phyloP scores from a whole-genome alignment of 1,140 invertebrate genomes.

The Ips typographus region DNA sequence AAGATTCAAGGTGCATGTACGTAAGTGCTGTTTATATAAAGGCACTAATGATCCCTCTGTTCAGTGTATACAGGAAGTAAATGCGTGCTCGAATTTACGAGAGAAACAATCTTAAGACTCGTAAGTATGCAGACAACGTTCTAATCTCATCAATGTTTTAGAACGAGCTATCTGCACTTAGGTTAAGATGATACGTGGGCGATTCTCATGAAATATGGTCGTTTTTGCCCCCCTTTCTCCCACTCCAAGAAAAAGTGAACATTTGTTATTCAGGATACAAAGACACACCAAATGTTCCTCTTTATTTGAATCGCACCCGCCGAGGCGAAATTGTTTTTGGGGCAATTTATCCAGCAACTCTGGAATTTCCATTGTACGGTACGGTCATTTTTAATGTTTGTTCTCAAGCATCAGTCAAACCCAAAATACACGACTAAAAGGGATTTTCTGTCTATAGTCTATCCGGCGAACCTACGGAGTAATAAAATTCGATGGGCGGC shows the following conservation, averaged over 20 bases:
- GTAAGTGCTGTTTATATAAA: too few relatives aligned
- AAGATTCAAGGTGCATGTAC: too few relatives aligned
- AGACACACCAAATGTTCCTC: background rate
- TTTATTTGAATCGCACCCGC: background rate
- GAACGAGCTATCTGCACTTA: conserved; percentile 23
- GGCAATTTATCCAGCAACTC: background rate
- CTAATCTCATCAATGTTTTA: conserved; percentile 29
- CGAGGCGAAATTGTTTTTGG: background rate
- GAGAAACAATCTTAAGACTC: conserved; percentile 10
- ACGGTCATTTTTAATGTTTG: background rate
- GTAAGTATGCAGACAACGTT: conserved; percentile 26
- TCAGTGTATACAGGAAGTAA: background rate
- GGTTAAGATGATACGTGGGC: conserved; percentile 14
- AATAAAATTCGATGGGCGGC: too few relatives aligned
- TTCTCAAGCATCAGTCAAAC: background rate
- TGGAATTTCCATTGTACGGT: background rate
- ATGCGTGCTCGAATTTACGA: conserved; percentile 17
- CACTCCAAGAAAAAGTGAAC: background rate
- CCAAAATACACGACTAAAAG: background rate
- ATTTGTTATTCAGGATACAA: background rate
- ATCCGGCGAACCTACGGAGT: too few relatives aligned
- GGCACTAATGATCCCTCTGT: too few relatives aligned
- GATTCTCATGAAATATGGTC: conserved; percentile 12
- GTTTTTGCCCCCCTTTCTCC: background rate
- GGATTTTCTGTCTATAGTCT: too few relatives aligned